Percentiles rank a stretch among this genome's conserved stretches.
Conservation (phyloP, 2,797 vertebrate species). For the Streptopelia turtur region DNA sequence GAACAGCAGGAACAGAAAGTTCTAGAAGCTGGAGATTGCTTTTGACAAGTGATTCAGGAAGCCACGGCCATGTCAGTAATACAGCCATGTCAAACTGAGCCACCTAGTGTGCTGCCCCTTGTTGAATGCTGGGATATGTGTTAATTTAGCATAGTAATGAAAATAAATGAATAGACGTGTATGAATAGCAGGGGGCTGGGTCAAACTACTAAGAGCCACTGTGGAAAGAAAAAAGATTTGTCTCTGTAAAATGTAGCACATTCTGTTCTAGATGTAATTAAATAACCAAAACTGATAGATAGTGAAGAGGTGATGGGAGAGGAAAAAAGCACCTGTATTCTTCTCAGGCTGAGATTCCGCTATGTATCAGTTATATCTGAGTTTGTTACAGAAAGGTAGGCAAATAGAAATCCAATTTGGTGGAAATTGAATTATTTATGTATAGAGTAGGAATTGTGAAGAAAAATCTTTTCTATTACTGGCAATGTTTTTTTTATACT, state of each 20-base stretch:
- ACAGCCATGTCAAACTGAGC: accelerated
- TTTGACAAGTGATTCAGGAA: not conserved
- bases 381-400: not conserved
- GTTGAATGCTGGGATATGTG: not conserved
- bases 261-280: not conserved
- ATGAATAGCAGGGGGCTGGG: not conserved
- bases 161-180: not conserved
- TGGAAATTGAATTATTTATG: not conserved
- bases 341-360: not conserved
- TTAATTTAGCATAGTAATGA: not conserved
- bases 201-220: not conserved
- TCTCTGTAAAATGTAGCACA: not conserved
- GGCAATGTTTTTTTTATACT: not conserved
- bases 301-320: not conserved
- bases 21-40: not conserved
- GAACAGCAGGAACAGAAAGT: not conserved
- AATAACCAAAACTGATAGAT: not conserved
- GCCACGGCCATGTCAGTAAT: not conserved
- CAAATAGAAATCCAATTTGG: not conserved
- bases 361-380: not conserved
- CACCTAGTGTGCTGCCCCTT: not conserved
- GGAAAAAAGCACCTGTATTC: not conserved
- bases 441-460: not conserved
- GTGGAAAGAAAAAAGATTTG: not conserved
- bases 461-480: not conserved